These are phyloP conservation scores for Sinelater perroti DNA, from an alignment of 2,888 invertebrate genomes.

Conservation along the genomic window DNA sequence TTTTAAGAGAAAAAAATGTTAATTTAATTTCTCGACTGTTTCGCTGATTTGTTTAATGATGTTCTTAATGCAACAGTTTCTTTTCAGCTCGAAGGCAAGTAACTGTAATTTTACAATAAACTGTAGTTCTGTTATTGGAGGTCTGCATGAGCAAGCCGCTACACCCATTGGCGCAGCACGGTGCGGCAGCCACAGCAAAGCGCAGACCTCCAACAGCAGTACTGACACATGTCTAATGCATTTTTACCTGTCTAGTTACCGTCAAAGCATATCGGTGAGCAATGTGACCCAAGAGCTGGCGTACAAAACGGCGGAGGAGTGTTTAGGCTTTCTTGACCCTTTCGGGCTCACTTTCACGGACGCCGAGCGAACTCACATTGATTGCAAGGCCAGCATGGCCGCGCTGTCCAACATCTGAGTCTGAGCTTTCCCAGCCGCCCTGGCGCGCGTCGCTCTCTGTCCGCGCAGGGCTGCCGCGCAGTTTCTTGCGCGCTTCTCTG, in stretches of 20 bases:
- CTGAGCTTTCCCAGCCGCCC: too few species aligned
- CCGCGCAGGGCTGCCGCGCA: too few species aligned
- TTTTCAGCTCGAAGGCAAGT: constrained; percentile 13
- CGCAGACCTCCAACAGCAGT: constrained; percentile 6
- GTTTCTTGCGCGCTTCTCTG: too few species aligned
- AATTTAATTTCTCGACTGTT: too few species aligned
- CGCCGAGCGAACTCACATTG: constrained; percentile 76
- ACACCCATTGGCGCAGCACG: not conserved
- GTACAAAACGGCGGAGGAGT: constrained; percentile 84
- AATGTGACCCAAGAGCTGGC: constrained; percentile 89
- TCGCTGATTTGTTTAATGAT: too few species aligned
- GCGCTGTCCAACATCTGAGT: constrained; percentile 63
- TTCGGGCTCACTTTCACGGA: constrained; percentile 80
- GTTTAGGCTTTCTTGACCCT: constrained; percentile 86
- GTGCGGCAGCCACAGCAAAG: too few species aligned
- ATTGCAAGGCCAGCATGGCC: constrained; percentile 86
- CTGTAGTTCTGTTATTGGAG: constrained; percentile 3
- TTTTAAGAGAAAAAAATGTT: too few species aligned
- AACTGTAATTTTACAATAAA: constrained; percentile 4
- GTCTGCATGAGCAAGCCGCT: not conserved
- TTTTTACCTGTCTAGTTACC: constrained; percentile 77
- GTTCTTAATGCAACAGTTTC: too few species aligned
- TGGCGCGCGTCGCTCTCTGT: too few species aligned
- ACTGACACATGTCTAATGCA: constrained; percentile 7
- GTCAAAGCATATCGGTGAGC: constrained; percentile 87